Base-by-base conservation (phyloP, 2,888 invertebrate genomes). In the Phortica okadai region DNA sequence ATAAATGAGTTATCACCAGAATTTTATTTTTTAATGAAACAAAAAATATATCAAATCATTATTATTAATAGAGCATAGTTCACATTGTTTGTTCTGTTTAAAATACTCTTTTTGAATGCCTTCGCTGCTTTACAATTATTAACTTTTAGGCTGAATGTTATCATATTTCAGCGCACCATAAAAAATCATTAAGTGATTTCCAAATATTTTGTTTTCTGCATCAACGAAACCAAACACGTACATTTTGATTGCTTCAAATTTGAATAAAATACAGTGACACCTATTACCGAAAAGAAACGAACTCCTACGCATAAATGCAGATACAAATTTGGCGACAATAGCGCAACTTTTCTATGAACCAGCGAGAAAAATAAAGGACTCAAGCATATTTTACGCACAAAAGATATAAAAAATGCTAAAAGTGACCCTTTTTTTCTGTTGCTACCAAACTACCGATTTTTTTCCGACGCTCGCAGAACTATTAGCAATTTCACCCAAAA, bases 241-340 rank as follows among this genome's bases (percentile, higher is more conserved):
- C 77, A 76, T 70, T 83, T 88, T 88, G 88, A 86, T 88, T 85
- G 85, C 80, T 80, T 77, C 64, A 88, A 86, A 88, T 86, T 86
- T 86, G 82, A 88, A 85, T 86, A 86, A 88, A 85, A 88, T 86
- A 83, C 82, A 86, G 85, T 84, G 82, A 82, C 85, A 86, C 87
- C 85, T 79, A 70, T 74, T 56, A n/a, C 14, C 56, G n/a, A 56
- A 56, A 56, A 14, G 33, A 50, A 50, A 8, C 14, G 25, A 21
- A 62, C 10, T 62, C 10, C 16, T 25, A 62, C 10, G 21, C 62
- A 50, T 14, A 8, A 50, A 14, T 6, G 10, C 14, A 3, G 59
- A 6, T 11, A n/a, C 33, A 16, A 72, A 72, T 72, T 72, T 56
- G 54, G 54, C 54, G 50, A 54, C 54, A 72, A 72, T 33, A 70